These are phyloP conservation scores for Aspidapion aeneum DNA, from an alignment of 2,888 invertebrate species.

Conservation along the genomic window DNA sequence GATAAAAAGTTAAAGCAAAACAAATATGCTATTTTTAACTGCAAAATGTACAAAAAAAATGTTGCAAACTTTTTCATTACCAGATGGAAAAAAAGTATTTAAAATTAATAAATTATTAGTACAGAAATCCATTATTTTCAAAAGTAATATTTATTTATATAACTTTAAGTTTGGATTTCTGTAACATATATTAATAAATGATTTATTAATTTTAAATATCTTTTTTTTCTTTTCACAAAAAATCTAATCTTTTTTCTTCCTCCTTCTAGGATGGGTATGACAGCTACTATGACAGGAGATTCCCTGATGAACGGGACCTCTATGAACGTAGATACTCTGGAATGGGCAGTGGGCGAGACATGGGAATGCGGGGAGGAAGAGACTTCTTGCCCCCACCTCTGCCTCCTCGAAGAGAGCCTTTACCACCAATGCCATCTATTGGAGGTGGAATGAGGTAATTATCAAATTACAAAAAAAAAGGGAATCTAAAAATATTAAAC, in stretches of 20 bases:
- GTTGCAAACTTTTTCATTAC: not conserved
- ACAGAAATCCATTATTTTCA: too few species aligned
- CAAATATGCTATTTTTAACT: too few species aligned
- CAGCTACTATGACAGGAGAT: conserved; percentile 79
- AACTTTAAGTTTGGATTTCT: not conserved
- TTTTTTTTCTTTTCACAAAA: too few species aligned
- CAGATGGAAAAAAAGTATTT: too few species aligned
- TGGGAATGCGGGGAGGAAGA: conserved; percentile 52
- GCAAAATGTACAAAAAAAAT: not conserved
- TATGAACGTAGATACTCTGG: conserved; percentile 76
- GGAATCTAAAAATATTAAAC: too few species aligned
- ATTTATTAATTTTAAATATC: too few species aligned
- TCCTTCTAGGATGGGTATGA: conserved; percentile 62
- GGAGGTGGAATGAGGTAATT: conserved; percentile 26
- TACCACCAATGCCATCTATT: conserved; percentile 66
- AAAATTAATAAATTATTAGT: too few species aligned
- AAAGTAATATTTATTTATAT: not conserved
- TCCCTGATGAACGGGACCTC: conserved; percentile 67
- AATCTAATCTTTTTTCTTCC: not conserved
- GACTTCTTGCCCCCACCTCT: conserved; percentile 73
- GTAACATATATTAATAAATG: too few species aligned
- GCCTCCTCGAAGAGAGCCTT: conserved; percentile 66
- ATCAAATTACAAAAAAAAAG: too few species aligned
- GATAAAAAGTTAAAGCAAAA: too few species aligned
- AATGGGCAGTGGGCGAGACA: conserved; percentile 50